phyloP scores from a whole-genome alignment of 2,113 vertebrate species.

The Sialia sialis region DNA sequence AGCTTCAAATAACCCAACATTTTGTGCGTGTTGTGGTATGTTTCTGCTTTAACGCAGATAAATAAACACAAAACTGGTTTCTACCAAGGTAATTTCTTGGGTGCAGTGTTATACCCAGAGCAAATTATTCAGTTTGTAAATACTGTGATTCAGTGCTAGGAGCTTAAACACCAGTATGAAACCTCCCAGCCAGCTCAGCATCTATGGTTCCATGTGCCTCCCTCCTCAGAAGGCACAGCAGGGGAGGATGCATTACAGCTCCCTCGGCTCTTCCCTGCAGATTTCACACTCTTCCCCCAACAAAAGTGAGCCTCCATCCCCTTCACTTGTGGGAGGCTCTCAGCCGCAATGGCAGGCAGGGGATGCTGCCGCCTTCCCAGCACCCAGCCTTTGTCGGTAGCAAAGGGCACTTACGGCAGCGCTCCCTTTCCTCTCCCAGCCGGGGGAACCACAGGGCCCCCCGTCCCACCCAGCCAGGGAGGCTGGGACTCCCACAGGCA shows the following conservation, averaged over 20 bases:
- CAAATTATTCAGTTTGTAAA: neutral
- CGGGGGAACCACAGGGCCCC: neutral
- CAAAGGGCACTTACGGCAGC: neutral
- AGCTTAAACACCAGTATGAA: neutral
- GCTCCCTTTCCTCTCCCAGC: neutral
- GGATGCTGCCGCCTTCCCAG: neutral
- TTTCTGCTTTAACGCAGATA: neutral
- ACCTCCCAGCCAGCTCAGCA: neutral
- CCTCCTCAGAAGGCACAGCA: neutral
- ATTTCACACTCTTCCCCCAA: neutral
- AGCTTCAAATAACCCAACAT: neutral
- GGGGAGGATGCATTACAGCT: neutral
- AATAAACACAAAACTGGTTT: neutral
- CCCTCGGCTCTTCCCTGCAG: neutral
- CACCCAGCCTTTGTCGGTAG: neutral
- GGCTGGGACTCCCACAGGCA: neutral
- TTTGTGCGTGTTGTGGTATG: neutral
- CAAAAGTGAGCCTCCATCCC: neutral
- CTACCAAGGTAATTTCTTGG: neutral
- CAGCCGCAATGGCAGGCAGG: neutral
- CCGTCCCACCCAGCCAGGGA: neutral
- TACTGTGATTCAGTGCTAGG: neutral
- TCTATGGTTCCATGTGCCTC: neutral
- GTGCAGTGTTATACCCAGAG: no score
- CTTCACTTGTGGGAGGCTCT: neutral